These are phyloP conservation scores for Chromis chromis DNA, from an alignment of 2,797 vertebrate species.

Conservation along the genomic window DNA sequence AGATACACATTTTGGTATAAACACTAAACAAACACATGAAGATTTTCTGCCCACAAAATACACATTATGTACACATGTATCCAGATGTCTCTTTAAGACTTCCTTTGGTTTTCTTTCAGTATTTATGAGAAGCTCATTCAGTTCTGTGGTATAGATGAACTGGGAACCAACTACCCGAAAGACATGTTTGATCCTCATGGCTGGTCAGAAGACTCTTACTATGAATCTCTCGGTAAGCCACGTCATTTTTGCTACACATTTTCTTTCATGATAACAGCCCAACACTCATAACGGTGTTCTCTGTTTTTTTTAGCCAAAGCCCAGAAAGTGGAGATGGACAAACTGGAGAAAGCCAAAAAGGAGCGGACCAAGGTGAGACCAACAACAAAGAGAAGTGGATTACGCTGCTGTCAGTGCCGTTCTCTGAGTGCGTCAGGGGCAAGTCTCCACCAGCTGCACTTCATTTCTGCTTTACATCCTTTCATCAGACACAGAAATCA, in stretches of 20 bases:
- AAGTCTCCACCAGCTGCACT: conserved; percentile 67
- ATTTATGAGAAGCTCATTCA: conserved; percentile 99
- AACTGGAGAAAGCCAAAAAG: conserved; percentile 97
- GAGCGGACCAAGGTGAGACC: conserved; percentile 94
- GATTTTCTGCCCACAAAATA: not conserved
- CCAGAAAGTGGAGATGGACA: conserved; percentile 99
- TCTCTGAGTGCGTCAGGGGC: conserved; percentile 52
- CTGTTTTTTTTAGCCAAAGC: conserved; percentile 88
- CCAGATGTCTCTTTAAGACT: not conserved
- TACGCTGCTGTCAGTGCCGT: conserved; percentile 3
- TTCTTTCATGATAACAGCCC: not conserved
- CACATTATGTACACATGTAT: not conserved
- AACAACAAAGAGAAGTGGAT: conserved; percentile 1
- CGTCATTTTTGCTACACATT: fast-evolving
- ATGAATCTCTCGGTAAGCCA: conserved; percentile 90
- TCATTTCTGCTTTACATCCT: conserved; percentile 35
- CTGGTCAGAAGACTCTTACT: conserved; percentile 98
- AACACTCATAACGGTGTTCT: not conserved
- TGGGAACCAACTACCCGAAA: conserved; percentile 98
- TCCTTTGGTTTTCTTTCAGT: conserved; percentile 71
- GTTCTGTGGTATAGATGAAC: conserved; percentile 96
- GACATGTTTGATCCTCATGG: conserved; percentile 99
- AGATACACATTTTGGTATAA: not conserved
- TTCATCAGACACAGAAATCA: conserved; percentile 17
- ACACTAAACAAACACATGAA: not conserved